These are phyloP conservation scores for Chaenogobius annularis DNA, from an alignment of 2,113 vertebrate genomes.

Conservation along the genomic window DNA sequence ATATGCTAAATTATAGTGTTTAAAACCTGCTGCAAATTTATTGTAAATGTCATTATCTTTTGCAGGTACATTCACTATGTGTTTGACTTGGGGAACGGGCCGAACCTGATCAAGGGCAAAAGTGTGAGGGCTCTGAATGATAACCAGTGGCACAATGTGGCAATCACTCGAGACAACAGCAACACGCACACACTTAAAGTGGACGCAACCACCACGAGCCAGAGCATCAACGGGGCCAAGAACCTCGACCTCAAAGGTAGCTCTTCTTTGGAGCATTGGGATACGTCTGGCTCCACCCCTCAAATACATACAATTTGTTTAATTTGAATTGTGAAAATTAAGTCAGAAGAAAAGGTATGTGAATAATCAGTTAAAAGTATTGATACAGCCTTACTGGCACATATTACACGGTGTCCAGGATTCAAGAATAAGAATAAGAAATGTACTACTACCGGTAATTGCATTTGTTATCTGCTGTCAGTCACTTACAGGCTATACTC, in stretches of 20 bases:
- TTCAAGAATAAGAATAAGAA: too few relatives aligned
- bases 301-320: background rate
- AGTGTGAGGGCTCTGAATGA: constrained; percentile 92
- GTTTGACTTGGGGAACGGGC: constrained; percentile 97
- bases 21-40: background rate
- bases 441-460: too few relatives aligned
- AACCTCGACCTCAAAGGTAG: constrained; percentile 98
- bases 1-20: background rate
- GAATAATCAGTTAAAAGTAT: background rate
- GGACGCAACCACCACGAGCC: constrained; percentile 89
- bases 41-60: background rate
- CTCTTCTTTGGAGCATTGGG: background rate
- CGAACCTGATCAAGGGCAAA: constrained; percentile 97
- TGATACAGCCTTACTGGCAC: too few relatives aligned
- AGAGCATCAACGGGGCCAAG: constrained; percentile 97
- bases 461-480: background rate
- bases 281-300: background rate
- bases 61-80: constrained; percentile 95
- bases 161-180: constrained; percentile 95
- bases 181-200: constrained; percentile 97
- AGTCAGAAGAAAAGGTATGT: background rate
- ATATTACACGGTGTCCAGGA: too few relatives aligned
- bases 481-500: background rate
- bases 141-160: constrained; percentile 98
- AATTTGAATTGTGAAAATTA: background rate